phyloP scores from a whole-genome alignment of 2,888 invertebrate species.

The Ophioninae sp. region DNA sequence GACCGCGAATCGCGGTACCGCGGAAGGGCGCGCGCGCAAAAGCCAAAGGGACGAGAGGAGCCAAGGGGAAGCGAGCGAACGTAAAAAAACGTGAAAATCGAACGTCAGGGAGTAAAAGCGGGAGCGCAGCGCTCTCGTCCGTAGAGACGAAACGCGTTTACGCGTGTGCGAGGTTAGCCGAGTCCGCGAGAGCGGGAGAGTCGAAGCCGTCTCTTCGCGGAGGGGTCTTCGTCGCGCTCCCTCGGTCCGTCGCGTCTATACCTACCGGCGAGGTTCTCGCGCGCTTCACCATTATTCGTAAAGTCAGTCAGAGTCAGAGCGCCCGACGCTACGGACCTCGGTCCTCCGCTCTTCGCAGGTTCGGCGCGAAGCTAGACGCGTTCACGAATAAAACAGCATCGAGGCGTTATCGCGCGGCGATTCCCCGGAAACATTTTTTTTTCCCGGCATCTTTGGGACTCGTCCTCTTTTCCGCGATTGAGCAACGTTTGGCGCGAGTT shows the following conservation, averaged over 20 bases:
- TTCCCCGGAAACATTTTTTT: no score
- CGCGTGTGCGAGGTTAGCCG: conserved; percentile 3
- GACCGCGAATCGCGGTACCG: neutral
- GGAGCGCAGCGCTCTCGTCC: neutral
- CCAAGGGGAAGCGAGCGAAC: neutral
- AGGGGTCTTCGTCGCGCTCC: conserved; percentile 29
- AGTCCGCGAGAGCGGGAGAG: conserved; percentile 64
- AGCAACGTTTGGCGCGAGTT: conserved; percentile 57
- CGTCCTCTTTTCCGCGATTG: conserved; percentile 37
- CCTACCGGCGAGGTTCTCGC: conserved; percentile 11
- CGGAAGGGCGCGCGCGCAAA: neutral
- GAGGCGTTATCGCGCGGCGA: no score
- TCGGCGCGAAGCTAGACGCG: neutral
- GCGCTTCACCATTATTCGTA: conserved; percentile 51
- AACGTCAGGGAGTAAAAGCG: conserved; percentile 2
- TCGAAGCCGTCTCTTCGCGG: conserved; percentile 32
- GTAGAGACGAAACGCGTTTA: neutral
- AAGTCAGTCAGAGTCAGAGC: conserved; percentile 76
- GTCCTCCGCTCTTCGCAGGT: conserved; percentile 42
- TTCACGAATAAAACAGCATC: neutral
- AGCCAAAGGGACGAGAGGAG: conserved; percentile 1
- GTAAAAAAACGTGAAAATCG: neutral
- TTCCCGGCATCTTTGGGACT: neutral
- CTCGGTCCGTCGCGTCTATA: conserved; percentile 9
- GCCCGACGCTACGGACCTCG: conserved; percentile 68